A percentile compares a stretch with the other conserved stretches of the same genome.
These are phyloP conservation scores for Ips nitidus DNA, from an alignment of 1,140 invertebrate genomes.

Conservation along the genomic window DNA sequence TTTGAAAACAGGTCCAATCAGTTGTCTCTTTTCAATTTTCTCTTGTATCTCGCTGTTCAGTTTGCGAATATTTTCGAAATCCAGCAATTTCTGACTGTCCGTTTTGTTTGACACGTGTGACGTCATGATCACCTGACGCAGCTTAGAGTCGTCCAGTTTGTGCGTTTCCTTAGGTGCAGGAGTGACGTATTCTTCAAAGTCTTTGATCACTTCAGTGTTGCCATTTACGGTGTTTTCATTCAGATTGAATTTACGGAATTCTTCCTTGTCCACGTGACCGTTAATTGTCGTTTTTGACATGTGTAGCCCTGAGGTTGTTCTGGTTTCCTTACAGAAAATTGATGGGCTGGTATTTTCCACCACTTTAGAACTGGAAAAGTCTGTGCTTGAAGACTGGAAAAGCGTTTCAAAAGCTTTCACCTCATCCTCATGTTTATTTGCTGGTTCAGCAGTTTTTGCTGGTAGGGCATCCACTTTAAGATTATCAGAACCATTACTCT, in stretches of 20 bases:
- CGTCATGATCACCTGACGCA: constrained; percentile 25
- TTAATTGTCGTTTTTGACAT: constrained; percentile 3
- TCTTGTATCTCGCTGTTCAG: constrained; percentile 24
- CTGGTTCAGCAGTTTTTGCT: too few relatives aligned
- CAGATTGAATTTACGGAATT: constrained; percentile 13
- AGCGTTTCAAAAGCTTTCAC: too few relatives aligned
- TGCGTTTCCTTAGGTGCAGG: not conserved
- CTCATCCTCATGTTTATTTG: too few relatives aligned
- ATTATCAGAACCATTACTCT: too few relatives aligned
- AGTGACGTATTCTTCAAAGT: constrained; percentile 4
- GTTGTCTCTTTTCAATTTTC: constrained; percentile 25
- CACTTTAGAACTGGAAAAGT: too few relatives aligned
- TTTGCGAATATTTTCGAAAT: constrained; percentile 24
- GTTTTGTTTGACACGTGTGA: constrained; percentile 30
- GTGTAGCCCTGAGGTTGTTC: constrained; percentile 7
- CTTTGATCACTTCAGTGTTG: constrained; percentile 2
- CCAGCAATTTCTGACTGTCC: constrained; percentile 26
- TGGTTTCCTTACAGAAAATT: not conserved
- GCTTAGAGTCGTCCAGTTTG: not conserved
- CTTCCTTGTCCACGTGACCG: constrained; percentile 6
- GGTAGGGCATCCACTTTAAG: too few relatives aligned
- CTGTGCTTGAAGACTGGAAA: too few relatives aligned
- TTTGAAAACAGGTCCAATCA: constrained; percentile 10
- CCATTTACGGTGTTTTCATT: constrained; percentile 17
- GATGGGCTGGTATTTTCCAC: too few relatives aligned